Base-by-base conservation (phyloP, 2,797 vertebrate species). In the Manis pentadactyla region DNA sequence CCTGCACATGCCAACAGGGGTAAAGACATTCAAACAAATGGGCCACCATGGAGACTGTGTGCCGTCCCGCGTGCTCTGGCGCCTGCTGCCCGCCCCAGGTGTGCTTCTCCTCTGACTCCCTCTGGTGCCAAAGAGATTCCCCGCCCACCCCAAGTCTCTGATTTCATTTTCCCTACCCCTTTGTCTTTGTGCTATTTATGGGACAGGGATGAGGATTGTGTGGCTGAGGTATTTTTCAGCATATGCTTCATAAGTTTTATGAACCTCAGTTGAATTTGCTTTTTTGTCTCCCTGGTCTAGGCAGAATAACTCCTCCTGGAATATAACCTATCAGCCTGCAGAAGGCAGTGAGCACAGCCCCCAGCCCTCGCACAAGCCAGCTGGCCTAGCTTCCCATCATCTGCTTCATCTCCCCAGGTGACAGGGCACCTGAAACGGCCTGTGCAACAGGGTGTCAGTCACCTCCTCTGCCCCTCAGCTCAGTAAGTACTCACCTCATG, bases 231-330 rank as follows among this genome's bases (percentile, higher is more conserved):
- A 17, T 51, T 89, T 94, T 57, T 88, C 25, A 82, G 89, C 57
- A 77, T 74, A 96, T 95, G 97, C 89, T 94, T 97, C 71, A 17
- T 94, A 90, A 94, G 89, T 97, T 96, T 96, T 93, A 96, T 95
- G 91, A 91, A 88, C 74, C 74, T 87, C 93, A 73, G 34, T 81
- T 92, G 94, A 92, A 92, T 96, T 97, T 95, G 51, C 37, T 87
- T 87, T 97, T 94, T 46, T 23, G 64, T 93, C 74, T 97, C 59
- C 39, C 29, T 59, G 27, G 68, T 75, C 29, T 18, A 55, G 68
- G 78, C 51, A 77, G 81, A 74, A 53, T 73, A 51, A 75, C n/a
- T 79, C 10, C 42, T 61, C 89, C 88, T 82, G 69, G 63, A 92
- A 66, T 96, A n/a, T 59, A 61, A 53, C 61, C 83, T 25, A 7